Evolutionary conservation across 2,888 invertebrate genomes (phyloP), one percentile per base, ranked within the genome.

Genomic region (Agonopterix subpropinquella): DNA sequence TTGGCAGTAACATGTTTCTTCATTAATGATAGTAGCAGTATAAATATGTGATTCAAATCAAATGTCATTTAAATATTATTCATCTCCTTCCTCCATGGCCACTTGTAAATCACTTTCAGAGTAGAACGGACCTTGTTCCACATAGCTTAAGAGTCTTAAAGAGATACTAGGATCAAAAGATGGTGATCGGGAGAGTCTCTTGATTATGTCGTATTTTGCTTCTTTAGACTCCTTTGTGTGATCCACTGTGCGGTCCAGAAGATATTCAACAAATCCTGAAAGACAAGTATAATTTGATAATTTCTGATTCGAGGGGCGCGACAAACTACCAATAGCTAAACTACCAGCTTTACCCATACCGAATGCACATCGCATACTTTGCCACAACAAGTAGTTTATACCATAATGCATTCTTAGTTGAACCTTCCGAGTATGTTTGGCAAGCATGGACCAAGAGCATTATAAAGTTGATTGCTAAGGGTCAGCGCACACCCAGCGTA

Each of bases 51-150:
- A 11, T 7, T 11, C n/a, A 36, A 45, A 41, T 28, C 8, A 36
- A 35, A 36, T 44, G 2, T 28, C n/a, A 39, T 39, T 28, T 39
- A 39, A 9, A n/a, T 39, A 28, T 45, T 49, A 59, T 65, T 61
- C 62, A 45, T 77, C 65, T 49, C 71, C 94, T 53, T 93, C 92
- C 65, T 96, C 96, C 65, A 94, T 89, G 4, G 95, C 95, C 45
- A 97, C 92, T 76, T 95, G 93, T 45, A 92, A 87, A 50, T 90
- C 80, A n/a, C 89, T 82, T 59, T 92, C 91, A n/a, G 94, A 86
- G 77, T 91, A 93, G 70, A 93, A 94, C 2, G 96, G 93, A 0
- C 97, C 97, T 69, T 96, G 92, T 43, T 91, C 91, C 8, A 93
- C 91, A 77, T 92, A 96, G 11, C 89, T 89, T 55, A 90, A 90